These are phyloP conservation scores for Petrocephalus sullivani DNA, from an alignment of 2,797 vertebrate genomes.

Conservation along the genomic window DNA sequence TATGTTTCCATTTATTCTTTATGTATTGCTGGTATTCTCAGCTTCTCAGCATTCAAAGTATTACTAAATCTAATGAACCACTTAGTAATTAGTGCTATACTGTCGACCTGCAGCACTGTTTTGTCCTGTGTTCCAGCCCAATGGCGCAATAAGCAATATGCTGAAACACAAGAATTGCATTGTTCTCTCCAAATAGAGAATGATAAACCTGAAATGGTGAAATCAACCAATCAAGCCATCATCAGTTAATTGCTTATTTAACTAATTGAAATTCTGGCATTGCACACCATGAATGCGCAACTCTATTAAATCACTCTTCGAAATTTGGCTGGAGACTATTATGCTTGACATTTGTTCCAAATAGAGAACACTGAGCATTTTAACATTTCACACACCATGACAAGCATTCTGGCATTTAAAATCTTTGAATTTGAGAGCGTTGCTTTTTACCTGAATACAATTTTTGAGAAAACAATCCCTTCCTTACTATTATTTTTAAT, in stretches of 20 bases:
- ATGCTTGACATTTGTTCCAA: conserved; percentile 13
- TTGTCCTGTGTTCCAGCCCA: neutral
- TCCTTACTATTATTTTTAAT: conserved; percentile 14
- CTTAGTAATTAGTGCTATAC: neutral
- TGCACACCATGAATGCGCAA: neutral
- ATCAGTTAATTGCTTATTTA: neutral
- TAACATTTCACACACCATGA: neutral
- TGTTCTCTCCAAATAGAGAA: neutral
- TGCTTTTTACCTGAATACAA: neutral
- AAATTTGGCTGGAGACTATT: neutral
- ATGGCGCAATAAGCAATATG: neutral
- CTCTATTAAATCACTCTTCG: conserved; percentile 3
- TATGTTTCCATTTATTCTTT: neutral
- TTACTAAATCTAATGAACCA: neutral
- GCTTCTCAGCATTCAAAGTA: neutral
- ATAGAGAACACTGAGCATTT: neutral
- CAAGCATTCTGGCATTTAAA: conserved; percentile 9
- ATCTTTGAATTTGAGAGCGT: conserved; percentile 4
- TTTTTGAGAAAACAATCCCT: neutral
- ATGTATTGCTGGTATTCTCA: neutral
- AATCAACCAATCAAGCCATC: neutral
- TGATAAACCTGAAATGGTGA: neutral
- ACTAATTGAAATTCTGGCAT: neutral
- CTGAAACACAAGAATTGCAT: neutral
- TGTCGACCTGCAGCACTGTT: neutral